These are phyloP conservation scores for Parus major DNA, from an alignment of 2,113 vertebrate species.

Conservation along the genomic window DNA sequence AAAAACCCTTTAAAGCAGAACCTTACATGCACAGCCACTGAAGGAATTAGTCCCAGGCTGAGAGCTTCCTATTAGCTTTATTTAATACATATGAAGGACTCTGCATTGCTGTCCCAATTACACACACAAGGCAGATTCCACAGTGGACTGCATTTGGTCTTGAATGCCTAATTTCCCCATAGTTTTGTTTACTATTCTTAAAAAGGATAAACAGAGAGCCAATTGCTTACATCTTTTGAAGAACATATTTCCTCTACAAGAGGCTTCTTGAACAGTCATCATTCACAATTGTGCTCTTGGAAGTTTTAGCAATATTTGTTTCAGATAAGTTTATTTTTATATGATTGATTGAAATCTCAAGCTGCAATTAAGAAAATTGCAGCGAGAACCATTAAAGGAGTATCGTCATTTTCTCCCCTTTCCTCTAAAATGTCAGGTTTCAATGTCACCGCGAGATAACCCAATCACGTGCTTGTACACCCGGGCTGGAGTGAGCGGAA, in stretches of 20 bases:
- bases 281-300: neutral
- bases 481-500: constrained; percentile 1
- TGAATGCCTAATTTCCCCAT: neutral
- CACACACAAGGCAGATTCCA: neutral
- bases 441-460: constrained; percentile 49
- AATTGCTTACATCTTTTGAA: constrained; percentile 26
- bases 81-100: neutral
- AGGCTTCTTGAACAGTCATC: neutral
- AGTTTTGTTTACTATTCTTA: neutral
- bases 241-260: neutral
- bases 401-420: constrained; percentile 12
- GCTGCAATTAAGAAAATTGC: constrained; percentile 62
- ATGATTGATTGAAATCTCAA: constrained; percentile 46
- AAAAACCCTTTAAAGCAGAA: neutral
- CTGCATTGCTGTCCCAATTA: neutral
- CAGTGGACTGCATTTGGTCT: neutral
- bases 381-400: constrained; percentile 13
- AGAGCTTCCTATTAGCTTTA: neutral
- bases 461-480: constrained; percentile 22
- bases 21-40: neutral
- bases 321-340: constrained; percentile 61
- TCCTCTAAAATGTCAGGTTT: constrained; percentile 54
- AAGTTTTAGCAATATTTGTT: constrained; percentile 53
- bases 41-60: neutral
- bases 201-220: neutral